phyloP scores from a whole-genome alignment of 2,888 invertebrate species.

The Coleophora deauratella region DNA sequence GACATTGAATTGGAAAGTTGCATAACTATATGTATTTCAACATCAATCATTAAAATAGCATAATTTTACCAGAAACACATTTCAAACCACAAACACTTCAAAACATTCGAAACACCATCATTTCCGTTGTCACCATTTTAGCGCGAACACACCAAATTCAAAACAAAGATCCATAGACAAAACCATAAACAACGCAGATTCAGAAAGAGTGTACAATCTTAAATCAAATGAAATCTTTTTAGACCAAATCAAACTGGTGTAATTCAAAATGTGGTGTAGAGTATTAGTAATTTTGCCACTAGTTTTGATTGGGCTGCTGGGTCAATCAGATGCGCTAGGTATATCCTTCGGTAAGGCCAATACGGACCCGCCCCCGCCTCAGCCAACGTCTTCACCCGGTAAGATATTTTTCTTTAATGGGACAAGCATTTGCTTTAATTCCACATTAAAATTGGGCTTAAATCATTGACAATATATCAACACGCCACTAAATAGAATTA shows the following conservation, averaged over 20 bases:
- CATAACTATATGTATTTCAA: no score
- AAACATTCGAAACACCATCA: no score
- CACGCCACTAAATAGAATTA: no score
- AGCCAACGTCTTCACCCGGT: conserved; percentile 54
- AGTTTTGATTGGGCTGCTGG: conserved; percentile 32
- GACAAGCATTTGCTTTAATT: conserved; percentile 13
- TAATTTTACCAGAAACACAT: no score
- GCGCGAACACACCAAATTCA: background rate
- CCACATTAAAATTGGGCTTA: background rate
- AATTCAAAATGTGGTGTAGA: conserved; percentile 18
- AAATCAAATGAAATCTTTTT: background rate
- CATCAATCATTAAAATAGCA: no score
- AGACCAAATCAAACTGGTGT: background rate
- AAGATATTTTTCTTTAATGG: conserved; percentile 41
- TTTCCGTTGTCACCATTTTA: background rate
- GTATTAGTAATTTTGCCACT: conserved; percentile 24
- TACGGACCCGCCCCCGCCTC: conserved; percentile 52
- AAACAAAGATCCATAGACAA: conserved; percentile 10
- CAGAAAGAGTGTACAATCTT: background rate
- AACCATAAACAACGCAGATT: conserved; percentile 9
- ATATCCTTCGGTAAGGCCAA: conserved; percentile 61
- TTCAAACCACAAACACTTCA: no score
- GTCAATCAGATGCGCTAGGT: conserved; percentile 40
- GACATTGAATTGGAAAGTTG: no score
- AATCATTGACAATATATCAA: conserved; percentile 1